Evolutionary conservation across 1,140 invertebrate genomes (phyloP).

Genomic region (Eriocheir sinensis): DNA sequence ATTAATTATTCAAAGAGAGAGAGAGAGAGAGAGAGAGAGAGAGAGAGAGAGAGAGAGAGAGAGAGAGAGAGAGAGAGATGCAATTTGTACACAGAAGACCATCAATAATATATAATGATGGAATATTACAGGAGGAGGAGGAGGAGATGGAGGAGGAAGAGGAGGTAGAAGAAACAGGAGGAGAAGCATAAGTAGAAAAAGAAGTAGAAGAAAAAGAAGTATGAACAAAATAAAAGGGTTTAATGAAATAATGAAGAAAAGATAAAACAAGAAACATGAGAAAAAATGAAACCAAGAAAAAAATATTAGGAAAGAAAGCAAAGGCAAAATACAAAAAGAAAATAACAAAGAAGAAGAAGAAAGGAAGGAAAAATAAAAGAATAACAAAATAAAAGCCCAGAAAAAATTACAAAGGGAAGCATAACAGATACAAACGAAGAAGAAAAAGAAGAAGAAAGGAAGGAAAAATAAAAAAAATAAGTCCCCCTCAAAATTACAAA

Average conservation of each 20-base stretch:
- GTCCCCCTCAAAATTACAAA: background rate
- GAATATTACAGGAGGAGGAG: too few relatives aligned
- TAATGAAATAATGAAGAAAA: too few relatives aligned
- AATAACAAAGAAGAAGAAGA: background rate
- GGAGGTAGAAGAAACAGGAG: too few relatives aligned
- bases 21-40: background rate
- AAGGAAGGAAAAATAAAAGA: too few relatives aligned
- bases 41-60: background rate
- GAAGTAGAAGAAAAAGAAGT: too few relatives aligned
- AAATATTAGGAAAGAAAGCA: background rate
- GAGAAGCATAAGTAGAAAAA: too few relatives aligned
- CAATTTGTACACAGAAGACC: too few relatives aligned
- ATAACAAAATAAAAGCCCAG: background rate
- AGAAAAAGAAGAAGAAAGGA: background rate
- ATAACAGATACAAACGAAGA: background rate
- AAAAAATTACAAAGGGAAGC: background rate
- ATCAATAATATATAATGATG: too few relatives aligned
- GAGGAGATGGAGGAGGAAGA: too few relatives aligned
- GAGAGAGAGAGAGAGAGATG: background rate
- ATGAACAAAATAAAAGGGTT: too few relatives aligned
- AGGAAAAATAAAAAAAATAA: background rate
- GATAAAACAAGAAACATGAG: background rate
- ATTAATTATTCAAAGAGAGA: background rate
- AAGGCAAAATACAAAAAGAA: constrained; percentile 1
- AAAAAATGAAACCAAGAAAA: background rate